These are phyloP conservation scores for Strigamia maritima DNA, from an alignment of 2,888 invertebrate genomes.

Conservation along the genomic window DNA sequence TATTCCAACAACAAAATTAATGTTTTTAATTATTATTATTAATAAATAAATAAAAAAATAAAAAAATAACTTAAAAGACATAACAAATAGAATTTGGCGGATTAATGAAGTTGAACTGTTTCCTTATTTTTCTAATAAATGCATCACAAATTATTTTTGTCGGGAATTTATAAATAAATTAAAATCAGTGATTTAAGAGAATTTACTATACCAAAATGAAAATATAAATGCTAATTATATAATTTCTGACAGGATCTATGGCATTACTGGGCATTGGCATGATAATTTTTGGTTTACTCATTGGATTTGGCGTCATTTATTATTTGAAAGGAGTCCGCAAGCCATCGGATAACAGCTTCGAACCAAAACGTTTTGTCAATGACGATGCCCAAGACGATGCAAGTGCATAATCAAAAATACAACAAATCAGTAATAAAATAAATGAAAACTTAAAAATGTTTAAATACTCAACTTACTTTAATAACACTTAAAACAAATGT, in stretches of 20 bases:
- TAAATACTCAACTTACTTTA: background rate
- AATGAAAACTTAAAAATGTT: background rate
- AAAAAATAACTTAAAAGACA: too few relatives aligned
- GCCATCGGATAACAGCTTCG: background rate
- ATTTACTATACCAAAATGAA: background rate
- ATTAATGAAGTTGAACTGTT: constrained; percentile 16
- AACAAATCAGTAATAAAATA: background rate
- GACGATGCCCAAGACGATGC: background rate
- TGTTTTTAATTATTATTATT: too few relatives aligned
- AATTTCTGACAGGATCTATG: background rate
- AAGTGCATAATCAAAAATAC: background rate
- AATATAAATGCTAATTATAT: background rate
- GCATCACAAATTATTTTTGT: too few relatives aligned
- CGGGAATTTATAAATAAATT: too few relatives aligned
- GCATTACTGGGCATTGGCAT: background rate
- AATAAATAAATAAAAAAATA: too few relatives aligned
- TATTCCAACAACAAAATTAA: background rate
- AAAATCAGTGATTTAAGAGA: too few relatives aligned
- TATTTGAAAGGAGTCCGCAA: background rate
- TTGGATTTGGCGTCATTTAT: background rate
- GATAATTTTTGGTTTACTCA: background rate
- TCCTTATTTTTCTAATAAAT: background rate
- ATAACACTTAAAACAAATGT: background rate
- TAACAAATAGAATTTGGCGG: background rate
- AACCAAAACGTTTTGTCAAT: background rate